A percentile compares a stretch with the other conserved stretches of the same genome.
Evolutionary conservation across 2,888 invertebrate genomes (phyloP).

Genomic region (Nomada fabriciana): DNA sequence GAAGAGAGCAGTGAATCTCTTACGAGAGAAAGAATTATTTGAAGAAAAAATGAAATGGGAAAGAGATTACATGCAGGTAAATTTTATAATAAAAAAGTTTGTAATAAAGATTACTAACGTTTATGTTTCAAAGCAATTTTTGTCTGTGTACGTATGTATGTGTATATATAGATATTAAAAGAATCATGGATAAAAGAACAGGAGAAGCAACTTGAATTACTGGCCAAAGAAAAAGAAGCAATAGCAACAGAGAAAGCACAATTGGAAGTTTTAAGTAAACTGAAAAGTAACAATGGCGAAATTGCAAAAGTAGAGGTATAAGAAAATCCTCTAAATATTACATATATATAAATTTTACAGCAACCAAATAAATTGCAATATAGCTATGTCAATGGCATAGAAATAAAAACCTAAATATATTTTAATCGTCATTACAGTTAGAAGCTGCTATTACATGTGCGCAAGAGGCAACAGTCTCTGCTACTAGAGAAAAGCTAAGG

Average conservation of each 20-base stretch:
- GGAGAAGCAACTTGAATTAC: slow-evolving; percentile 74
- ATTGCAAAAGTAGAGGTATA: slow-evolving; percentile 78
- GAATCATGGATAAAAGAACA: slow-evolving; percentile 80
- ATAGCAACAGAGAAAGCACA: slow-evolving; percentile 77
- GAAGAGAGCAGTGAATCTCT: slow-evolving; percentile 72
- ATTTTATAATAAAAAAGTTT: slow-evolving; percentile 7
- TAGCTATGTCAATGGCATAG: background rate
- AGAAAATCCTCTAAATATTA: slow-evolving; percentile 3
- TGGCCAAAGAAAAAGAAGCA: slow-evolving; percentile 76
- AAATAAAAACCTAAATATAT: slow-evolving; percentile 7
- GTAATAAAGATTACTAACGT: background rate
- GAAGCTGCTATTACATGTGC: slow-evolving; percentile 79
- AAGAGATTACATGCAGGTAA: slow-evolving; percentile 74
- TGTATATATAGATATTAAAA: slow-evolving; percentile 71
- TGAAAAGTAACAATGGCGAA: slow-evolving; percentile 75
- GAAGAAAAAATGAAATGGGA: slow-evolving; percentile 81
- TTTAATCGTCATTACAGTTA: slow-evolving; percentile 65
- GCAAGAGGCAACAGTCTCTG: slow-evolving; percentile 73
- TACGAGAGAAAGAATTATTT: slow-evolving; percentile 78
- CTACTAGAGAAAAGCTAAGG: slow-evolving; percentile 75
- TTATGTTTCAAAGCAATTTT: background rate
- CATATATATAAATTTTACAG: background rate
- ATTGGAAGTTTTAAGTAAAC: slow-evolving; percentile 75
- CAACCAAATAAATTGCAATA: background rate
- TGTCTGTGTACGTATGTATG: background rate